phyloP scores from a whole-genome alignment of 2,797 vertebrate species.

The Odontamblyopus lacepedii region DNA sequence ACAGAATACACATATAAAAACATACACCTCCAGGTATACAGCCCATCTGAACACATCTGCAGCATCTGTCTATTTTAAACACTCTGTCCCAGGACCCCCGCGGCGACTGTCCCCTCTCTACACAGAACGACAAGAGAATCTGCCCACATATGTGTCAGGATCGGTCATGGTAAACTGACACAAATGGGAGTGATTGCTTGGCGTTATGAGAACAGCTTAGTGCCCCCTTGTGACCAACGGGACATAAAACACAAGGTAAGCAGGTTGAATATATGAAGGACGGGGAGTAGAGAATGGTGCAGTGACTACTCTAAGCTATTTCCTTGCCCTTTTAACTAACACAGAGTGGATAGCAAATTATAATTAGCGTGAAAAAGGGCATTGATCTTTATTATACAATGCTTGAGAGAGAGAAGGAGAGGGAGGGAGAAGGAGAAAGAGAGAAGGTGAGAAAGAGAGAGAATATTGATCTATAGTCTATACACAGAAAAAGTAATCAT shows the following conservation, averaged over 20 bases:
- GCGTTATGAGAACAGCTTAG: slow-evolving; percentile 16
- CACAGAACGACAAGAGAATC: neutral
- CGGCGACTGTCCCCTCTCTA: slow-evolving; percentile 20
- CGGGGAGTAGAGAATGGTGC: neutral
- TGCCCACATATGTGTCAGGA: slow-evolving; percentile 31
- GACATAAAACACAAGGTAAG: slow-evolving; percentile 23
- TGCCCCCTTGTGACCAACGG: slow-evolving; percentile 56
- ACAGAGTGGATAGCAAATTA: neutral
- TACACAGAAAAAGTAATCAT: neutral
- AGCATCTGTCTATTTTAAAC: slow-evolving; percentile 53
- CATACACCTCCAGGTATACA: slow-evolving; percentile 30
- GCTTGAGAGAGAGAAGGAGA: slow-evolving; percentile 5
- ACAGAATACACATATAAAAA: slow-evolving; percentile 14
- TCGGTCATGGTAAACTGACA: slow-evolving; percentile 29
- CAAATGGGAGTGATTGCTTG: slow-evolving; percentile 16
- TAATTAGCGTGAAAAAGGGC: slow-evolving; percentile 2
- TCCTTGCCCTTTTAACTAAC: slow-evolving; percentile 13
- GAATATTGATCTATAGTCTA: slow-evolving; percentile 36
- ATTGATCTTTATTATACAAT: slow-evolving; percentile 38
- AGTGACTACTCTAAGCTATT: neutral
- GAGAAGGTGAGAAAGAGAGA: slow-evolving; percentile 18
- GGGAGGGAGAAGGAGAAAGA: neutral
- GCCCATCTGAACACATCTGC: slow-evolving; percentile 31
- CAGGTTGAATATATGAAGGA: neutral
- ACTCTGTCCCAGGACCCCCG: slow-evolving; percentile 27